Evolutionary conservation across 2,888 invertebrate species (phyloP).

Genomic region (Pammene aurita): DNA sequence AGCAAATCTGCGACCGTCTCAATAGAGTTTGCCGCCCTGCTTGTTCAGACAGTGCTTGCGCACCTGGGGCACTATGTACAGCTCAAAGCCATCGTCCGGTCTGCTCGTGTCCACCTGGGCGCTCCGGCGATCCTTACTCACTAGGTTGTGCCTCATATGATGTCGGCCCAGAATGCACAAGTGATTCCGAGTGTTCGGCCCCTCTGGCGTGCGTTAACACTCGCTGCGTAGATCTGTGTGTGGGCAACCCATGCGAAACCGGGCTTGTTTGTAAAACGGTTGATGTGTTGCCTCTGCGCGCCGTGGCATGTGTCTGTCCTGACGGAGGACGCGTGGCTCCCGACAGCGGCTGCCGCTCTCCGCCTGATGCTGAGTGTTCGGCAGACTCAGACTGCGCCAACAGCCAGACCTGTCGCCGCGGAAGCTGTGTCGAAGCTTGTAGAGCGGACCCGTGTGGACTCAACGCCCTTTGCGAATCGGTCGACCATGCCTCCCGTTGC

Average conservation of each 20-base stretch:
- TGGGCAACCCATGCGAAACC: constrained; percentile 87
- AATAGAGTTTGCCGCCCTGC: constrained; percentile 92
- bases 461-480: constrained; percentile 91
- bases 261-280: constrained; percentile 91
- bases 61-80: constrained; percentile 89
- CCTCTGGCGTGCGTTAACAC: constrained; percentile 90
- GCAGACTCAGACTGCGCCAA: constrained; percentile 89
- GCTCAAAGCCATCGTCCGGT: constrained; percentile 89
- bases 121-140: constrained; percentile 90
- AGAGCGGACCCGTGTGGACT: constrained; percentile 90
- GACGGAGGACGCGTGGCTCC: constrained; percentile 89
- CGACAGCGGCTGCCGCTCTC: constrained; percentile 87
- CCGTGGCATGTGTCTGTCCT: constrained; percentile 94
- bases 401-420: constrained; percentile 89
- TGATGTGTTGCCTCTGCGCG: constrained; percentile 90
- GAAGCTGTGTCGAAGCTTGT: constrained; percentile 91
- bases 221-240: constrained; percentile 90
- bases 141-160: constrained; percentile 72
- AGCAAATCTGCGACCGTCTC: constrained; percentile 92
- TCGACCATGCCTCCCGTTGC: constrained; percentile 90
- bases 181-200: constrained; percentile 90
- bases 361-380: constrained; percentile 86
- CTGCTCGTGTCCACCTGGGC: constrained; percentile 90
- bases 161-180: constrained; percentile 85
- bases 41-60: constrained; percentile 92